These are phyloP conservation scores for Oasisia sp. DNA, from an alignment of 2,888 invertebrate species.

Conservation along the genomic window DNA sequence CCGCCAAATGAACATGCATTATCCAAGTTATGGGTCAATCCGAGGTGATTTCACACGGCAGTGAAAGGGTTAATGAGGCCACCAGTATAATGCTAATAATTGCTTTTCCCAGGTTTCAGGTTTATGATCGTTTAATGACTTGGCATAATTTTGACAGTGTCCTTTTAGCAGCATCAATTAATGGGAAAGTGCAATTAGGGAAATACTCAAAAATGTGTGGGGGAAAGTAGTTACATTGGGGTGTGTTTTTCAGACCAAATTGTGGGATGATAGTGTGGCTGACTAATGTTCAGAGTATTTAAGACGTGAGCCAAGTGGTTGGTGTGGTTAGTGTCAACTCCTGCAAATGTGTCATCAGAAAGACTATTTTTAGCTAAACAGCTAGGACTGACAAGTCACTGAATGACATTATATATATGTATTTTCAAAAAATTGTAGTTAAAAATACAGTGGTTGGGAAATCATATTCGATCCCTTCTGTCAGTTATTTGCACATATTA, in stretches of 20 bases:
- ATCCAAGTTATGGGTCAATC: not conserved
- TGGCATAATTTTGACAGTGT: not conserved
- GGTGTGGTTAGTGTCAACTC: too few species aligned
- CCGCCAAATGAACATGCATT: not conserved
- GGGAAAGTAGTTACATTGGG: not conserved
- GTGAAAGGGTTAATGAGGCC: not conserved
- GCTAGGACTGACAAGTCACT: too few species aligned
- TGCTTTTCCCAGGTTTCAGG: not conserved
- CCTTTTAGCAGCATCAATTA: not conserved
- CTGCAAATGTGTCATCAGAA: too few species aligned
- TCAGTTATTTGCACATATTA: too few species aligned
- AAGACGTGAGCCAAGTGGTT: too few species aligned
- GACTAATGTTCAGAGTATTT: too few species aligned
- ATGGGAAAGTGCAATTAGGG: not conserved
- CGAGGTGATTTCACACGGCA: not conserved
- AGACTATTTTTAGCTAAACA: too few species aligned
- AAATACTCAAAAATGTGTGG: not conserved
- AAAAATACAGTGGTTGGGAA: too few species aligned
- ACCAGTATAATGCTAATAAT: not conserved
- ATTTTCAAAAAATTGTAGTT: too few species aligned
- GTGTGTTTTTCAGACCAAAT: not conserved
- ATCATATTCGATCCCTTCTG: too few species aligned
- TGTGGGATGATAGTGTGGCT: too few species aligned
- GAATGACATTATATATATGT: too few species aligned
- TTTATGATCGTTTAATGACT: conserved; percentile 20